Conservation (phyloP, 2,888 invertebrate species). For the Corbicula japonica region DNA sequence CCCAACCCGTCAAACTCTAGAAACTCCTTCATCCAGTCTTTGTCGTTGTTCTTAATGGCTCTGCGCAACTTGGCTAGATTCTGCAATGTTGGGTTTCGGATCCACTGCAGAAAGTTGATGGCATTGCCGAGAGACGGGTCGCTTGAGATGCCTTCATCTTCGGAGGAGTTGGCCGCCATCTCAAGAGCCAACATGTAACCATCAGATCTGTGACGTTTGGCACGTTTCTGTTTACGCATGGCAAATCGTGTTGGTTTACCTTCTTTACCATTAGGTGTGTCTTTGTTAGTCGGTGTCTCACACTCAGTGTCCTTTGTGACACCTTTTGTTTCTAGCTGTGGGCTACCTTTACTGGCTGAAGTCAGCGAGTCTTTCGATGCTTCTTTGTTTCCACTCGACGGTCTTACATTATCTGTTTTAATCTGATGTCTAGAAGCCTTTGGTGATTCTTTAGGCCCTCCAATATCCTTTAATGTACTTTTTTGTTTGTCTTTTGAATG, state of each 20-base stretch:
- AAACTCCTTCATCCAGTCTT: conserved; percentile 82
- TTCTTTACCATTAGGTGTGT: neutral
- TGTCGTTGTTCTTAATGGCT: conserved; percentile 78
- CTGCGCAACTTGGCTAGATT: conserved; percentile 78
- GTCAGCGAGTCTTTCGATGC: no score
- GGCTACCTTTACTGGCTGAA: neutral
- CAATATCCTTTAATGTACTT: no score
- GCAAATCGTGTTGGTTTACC: conserved; percentile 62
- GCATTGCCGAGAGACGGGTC: conserved; percentile 67
- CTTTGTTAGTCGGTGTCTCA: no score
- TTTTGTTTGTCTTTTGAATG: no score
- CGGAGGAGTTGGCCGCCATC: conserved; percentile 67
- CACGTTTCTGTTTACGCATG: conserved; percentile 77
- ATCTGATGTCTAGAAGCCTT: no score
- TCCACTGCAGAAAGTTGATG: conserved; percentile 77
- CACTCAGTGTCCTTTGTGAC: neutral
- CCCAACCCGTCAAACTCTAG: conserved; percentile 82
- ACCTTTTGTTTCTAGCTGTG: neutral
- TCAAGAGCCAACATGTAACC: conserved; percentile 80
- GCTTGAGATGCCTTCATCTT: conserved; percentile 65
- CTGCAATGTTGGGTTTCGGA: conserved; percentile 79
- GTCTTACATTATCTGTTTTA: no score
- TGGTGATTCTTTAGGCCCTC: no score
- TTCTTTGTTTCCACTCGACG: no score
- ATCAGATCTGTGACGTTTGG: conserved; percentile 80